A percentile compares a stretch with the other conserved stretches of the same genome.
Evolutionary conservation across 2,113 vertebrate species (phyloP).

Genomic region (Pomatorhinus ruficollis): DNA sequence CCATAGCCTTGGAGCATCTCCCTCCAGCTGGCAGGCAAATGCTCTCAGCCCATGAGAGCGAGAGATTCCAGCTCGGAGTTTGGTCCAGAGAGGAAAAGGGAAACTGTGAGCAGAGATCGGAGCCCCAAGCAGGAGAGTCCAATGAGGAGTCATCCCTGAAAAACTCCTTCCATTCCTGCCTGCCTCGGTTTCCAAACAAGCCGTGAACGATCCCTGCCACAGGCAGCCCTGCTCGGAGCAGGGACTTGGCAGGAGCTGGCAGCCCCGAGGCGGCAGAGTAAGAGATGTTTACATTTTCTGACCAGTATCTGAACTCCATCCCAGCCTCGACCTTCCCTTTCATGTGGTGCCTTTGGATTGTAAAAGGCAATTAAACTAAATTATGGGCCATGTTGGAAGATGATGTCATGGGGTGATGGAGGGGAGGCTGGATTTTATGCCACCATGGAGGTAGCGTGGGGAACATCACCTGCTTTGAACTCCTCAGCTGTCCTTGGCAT

Average conservation of each 20-base stretch:
- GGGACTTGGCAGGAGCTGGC: conserved; percentile 65
- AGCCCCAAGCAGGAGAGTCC: conserved; percentile 61
- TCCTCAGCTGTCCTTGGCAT: neutral
- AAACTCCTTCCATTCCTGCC: conserved; percentile 71
- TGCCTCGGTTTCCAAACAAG: conserved; percentile 64
- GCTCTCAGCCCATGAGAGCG: conserved; percentile 10
- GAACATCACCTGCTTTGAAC: conserved; percentile 25
- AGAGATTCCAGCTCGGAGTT: conserved; percentile 54
- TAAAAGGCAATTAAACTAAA: conserved; percentile 40
- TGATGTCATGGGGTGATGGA: conserved; percentile 20
- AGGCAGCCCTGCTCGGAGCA: conserved; percentile 38
- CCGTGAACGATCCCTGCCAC: conserved; percentile 47
- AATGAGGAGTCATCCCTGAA: conserved; percentile 64
- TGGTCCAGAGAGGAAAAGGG: conserved; percentile 62
- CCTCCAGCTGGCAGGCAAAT: conserved; percentile 33
- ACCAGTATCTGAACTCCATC: conserved; percentile 54
- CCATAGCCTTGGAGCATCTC: conserved; percentile 39
- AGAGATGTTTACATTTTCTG: conserved; percentile 53
- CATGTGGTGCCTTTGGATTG: conserved; percentile 52
- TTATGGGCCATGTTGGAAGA: conserved; percentile 10
- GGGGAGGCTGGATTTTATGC: neutral
- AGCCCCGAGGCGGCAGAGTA: conserved; percentile 38
- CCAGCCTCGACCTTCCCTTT: conserved; percentile 57
- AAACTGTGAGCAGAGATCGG: conserved; percentile 68
- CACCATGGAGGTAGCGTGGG: neutral